Base-by-base conservation (phyloP, 2,797 vertebrate species). In the Pteronotus mesoamericanus region DNA sequence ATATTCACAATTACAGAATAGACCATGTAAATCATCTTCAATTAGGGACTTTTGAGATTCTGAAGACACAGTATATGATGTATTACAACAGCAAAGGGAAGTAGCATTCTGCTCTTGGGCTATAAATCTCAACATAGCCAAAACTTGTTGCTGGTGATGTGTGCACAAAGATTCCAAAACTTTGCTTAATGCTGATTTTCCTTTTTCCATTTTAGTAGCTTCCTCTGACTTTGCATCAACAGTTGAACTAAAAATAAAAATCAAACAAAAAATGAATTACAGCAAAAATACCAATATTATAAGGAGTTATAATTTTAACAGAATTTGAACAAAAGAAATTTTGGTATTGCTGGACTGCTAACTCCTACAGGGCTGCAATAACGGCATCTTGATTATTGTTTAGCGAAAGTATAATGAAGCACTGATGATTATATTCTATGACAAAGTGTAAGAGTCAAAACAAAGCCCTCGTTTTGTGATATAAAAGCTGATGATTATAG, bases 141-240 rank as follows among this genome's bases (percentile, higher is more conserved):
- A 98, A 97, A 99, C 98, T 98, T 99, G 99, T 96, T 99, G 99
- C 98, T 98, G 98, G 98, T 99, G 99, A 98, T 99, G 99, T 91
- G 98, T 98, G 98, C 99, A 99, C 97, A 99, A 98, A 82, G 99
- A 99, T 97, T 98, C 98, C 97, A 99, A 98, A 98, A 99, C 99
- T 97, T 98, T 99, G 98, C 98, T 99, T 99, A 99, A 98, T 97
- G 98, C 97, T 97, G 98, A 98, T 98, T 98, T 98, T 98, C 95
- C 98, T 98, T 98, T 98, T 98, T 98, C 98, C 97, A 98, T 98
- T 98, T 98, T 99, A 98, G 98, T 96, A 98, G 98, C 98, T 98
- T 99, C 98, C 98, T 98, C 98, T 98, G 98, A 98, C 97, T 98
- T 99, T 98, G 98, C 98, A 98, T 98, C 98, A 98, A 98, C 97